phyloP scores from a whole-genome alignment of 1,140 invertebrate species.

The Drosophila pruinosa region DNA sequence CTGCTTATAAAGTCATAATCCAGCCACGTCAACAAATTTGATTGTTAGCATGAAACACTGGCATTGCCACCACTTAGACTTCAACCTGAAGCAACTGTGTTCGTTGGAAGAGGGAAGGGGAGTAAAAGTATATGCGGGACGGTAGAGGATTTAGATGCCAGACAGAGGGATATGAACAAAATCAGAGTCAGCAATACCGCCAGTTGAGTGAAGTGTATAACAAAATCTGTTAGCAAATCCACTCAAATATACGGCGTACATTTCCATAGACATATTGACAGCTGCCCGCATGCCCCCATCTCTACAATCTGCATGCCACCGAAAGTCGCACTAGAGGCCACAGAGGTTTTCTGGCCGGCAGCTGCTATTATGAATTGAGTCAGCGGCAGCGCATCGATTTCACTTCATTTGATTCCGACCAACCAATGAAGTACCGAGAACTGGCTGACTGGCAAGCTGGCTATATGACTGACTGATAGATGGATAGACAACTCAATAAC shows the following conservation, averaged over 20 bases:
- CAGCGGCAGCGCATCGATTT: constrained; percentile 72
- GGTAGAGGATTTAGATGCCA: background rate
- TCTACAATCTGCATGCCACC: background rate
- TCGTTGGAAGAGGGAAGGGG: background rate
- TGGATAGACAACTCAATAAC: constrained; percentile 70
- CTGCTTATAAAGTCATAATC: constrained; percentile 81
- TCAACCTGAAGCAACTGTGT: constrained; percentile 6
- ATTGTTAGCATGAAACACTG: constrained; percentile 68
- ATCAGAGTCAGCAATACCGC: constrained; percentile 60
- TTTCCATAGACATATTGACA: constrained; percentile 81
- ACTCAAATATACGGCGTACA: constrained; percentile 74
- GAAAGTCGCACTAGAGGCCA: constrained; percentile 17
- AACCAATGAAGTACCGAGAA: constrained; percentile 23
- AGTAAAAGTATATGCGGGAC: no score
- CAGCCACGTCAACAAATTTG: constrained; percentile 80
- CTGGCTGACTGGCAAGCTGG: constrained; percentile 42
- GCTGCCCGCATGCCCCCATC: constrained; percentile 61
- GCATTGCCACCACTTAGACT: constrained; percentile 28
- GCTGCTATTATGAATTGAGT: constrained; percentile 74
- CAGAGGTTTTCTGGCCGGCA: constrained; percentile 30
- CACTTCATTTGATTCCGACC: constrained; percentile 77
- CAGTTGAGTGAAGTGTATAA: constrained; percentile 48
- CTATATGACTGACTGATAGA: constrained; percentile 52
- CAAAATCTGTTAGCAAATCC: constrained; percentile 81
- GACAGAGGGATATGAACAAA: constrained; percentile 24